phyloP scores from a whole-genome alignment of 1,140 invertebrate species.

The Aphelenchoides besseyi region DNA sequence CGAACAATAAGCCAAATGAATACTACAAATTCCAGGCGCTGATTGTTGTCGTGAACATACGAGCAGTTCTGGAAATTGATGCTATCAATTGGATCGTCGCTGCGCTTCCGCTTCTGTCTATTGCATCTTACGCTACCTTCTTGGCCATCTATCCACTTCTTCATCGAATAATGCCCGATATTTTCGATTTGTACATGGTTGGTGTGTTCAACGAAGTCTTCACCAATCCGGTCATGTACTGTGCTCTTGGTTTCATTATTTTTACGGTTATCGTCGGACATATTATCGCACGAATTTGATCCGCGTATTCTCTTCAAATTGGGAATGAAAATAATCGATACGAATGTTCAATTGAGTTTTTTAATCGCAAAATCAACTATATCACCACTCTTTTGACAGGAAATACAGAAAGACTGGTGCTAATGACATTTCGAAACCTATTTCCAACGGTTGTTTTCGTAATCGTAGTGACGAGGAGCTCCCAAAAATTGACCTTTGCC shows the following conservation, averaged over 20 bases:
- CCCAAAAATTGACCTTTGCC: constrained; percentile 53
- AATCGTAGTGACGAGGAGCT: constrained; percentile 54
- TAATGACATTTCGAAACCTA: neutral
- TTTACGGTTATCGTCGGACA: neutral
- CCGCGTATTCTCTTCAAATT: neutral
- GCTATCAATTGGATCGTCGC: neutral
- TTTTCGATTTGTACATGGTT: neutral
- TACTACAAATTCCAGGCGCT: neutral
- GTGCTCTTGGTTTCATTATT: neutral
- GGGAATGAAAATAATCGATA: neutral
- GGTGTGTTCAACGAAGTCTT: neutral
- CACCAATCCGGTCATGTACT: neutral
- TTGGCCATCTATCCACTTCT: neutral
- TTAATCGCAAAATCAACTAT: constrained; percentile 8
- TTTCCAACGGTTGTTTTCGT: constrained; percentile 62
- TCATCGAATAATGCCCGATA: neutral
- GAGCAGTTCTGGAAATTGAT: neutral
- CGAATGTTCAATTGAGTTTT: neutral
- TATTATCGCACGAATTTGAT: neutral
- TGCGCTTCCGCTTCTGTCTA: neutral
- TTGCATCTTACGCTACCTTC: neutral
- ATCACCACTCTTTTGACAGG: neutral
- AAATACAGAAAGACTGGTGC: neutral
- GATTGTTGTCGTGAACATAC: neutral
- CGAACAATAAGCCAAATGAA: neutral